These are phyloP conservation scores for Junonia oenone DNA, from an alignment of 2,888 invertebrate genomes.

Conservation along the genomic window DNA sequence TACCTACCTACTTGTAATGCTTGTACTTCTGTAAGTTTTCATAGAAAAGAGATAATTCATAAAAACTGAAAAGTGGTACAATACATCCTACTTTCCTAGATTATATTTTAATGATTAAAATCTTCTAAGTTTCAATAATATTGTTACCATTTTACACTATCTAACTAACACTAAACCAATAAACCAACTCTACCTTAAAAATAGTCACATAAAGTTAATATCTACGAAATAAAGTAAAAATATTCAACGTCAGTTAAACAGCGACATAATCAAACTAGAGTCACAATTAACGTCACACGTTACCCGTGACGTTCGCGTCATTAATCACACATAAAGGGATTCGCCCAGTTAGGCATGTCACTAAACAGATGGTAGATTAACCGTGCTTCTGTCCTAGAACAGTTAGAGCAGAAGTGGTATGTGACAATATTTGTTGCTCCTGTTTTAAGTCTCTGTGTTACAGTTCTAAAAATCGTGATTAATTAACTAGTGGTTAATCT, in stretches of 20 bases:
- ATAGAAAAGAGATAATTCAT: too few species aligned
- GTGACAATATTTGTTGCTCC: conserved; percentile 21
- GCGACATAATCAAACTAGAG: background rate
- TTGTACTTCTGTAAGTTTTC: too few species aligned
- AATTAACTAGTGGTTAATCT: too few species aligned
- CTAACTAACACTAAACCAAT: background rate
- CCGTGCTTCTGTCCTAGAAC: background rate
- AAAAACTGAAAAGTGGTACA: too few species aligned
- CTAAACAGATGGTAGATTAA: conserved; percentile 34
- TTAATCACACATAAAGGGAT: conserved; percentile 56
- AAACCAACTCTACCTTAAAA: background rate
- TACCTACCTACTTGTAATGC: too few species aligned
- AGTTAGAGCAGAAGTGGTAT: conserved; percentile 13
- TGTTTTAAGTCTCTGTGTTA: too few species aligned
- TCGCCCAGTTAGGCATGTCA: conserved; percentile 54
- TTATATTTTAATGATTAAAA: too few species aligned
- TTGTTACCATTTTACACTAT: too few species aligned
- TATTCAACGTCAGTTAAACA: background rate
- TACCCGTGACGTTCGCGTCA: conserved; percentile 43
- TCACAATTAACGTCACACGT: conserved; percentile 15
- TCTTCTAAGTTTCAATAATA: too few species aligned
- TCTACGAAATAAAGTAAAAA: background rate
- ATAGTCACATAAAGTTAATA: background rate
- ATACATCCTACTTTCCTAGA: too few species aligned
- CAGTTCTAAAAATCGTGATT: background rate